Evolutionary conservation across 2,797 vertebrate genomes (phyloP).

Genomic region (Melanogrammus aeglefinus): DNA sequence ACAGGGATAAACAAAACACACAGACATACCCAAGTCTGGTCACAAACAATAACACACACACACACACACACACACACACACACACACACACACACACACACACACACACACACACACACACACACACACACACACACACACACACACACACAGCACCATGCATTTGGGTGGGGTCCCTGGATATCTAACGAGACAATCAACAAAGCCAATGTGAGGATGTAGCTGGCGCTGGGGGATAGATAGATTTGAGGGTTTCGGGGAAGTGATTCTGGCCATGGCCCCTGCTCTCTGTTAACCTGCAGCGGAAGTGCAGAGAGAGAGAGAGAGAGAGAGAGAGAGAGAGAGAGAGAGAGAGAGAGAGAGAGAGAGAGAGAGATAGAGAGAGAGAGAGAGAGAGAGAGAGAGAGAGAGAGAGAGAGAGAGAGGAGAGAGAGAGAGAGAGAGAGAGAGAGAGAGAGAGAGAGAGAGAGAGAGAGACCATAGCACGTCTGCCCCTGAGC

Average conservation of each 20-base stretch:
- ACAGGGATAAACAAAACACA: neutral
- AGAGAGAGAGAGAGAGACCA: conserved; percentile 11
- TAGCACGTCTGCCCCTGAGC: conserved; percentile 54
- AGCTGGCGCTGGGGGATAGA: conserved; percentile 69
- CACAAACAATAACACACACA: neutral
- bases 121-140: too few relatives aligned
- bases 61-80: too few relatives aligned
- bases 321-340: too few relatives aligned
- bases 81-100: too few relatives aligned
- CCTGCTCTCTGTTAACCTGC: conserved; percentile 56
- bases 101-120: too few relatives aligned
- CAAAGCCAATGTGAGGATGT: conserved; percentile 78
- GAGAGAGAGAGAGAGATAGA: too few relatives aligned
- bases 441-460: conserved; percentile 15
- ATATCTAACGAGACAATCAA: conserved; percentile 78
- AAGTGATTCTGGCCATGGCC: conserved; percentile 63
- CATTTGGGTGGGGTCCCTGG: conserved; percentile 66
- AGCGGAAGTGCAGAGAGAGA: too few relatives aligned
- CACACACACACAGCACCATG: neutral
- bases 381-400: conserved; percentile 14
- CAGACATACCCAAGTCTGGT: neutral
- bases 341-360: too few relatives aligned
- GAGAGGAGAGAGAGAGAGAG: conserved; percentile 6
- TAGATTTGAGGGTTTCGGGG: conserved; percentile 60
- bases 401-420: conserved; percentile 3